Percentiles rank a stretch among this genome's conserved stretches.
Conservation (phyloP, 2,797 vertebrate species). For the Caiman crocodilus region DNA sequence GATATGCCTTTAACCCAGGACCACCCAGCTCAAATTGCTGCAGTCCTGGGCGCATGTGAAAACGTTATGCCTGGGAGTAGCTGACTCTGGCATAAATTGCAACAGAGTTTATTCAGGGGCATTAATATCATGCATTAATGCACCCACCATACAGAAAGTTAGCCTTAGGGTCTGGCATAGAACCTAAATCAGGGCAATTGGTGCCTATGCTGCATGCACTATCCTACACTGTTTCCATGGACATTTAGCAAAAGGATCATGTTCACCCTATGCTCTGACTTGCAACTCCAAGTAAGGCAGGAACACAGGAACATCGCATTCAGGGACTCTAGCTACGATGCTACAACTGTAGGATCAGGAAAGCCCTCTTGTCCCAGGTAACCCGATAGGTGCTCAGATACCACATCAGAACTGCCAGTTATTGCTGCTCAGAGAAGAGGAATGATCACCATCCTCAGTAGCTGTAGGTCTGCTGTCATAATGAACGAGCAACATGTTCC, state of each 20-base stretch:
- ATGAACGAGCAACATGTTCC: not conserved
- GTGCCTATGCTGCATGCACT: not conserved
- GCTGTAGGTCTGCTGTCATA: not conserved
- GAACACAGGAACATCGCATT: too few species aligned
- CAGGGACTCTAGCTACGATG: not conserved
- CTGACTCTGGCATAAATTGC: too few species aligned
- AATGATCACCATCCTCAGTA: too few species aligned
- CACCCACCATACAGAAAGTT: not conserved
- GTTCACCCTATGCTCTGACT: not conserved
- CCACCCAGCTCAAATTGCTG: too few species aligned
- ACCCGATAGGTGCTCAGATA: not conserved
- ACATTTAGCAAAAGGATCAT: not conserved
- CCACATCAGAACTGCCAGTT: not conserved
- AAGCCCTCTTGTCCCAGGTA: not conserved
- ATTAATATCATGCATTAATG: too few species aligned
- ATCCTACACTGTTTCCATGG: not conserved
- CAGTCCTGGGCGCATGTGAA: too few species aligned
- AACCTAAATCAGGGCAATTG: not conserved
- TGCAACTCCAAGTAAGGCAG: not conserved
- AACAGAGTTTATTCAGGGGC: too few species aligned
- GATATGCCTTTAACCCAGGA: too few species aligned
- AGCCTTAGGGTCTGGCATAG: not conserved
- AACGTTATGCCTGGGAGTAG: too few species aligned
- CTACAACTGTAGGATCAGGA: not conserved
- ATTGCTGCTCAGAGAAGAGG: not conserved